These are phyloP conservation scores for Drosophila paramelanica DNA, from an alignment of 2,888 invertebrate species.

Conservation along the genomic window DNA sequence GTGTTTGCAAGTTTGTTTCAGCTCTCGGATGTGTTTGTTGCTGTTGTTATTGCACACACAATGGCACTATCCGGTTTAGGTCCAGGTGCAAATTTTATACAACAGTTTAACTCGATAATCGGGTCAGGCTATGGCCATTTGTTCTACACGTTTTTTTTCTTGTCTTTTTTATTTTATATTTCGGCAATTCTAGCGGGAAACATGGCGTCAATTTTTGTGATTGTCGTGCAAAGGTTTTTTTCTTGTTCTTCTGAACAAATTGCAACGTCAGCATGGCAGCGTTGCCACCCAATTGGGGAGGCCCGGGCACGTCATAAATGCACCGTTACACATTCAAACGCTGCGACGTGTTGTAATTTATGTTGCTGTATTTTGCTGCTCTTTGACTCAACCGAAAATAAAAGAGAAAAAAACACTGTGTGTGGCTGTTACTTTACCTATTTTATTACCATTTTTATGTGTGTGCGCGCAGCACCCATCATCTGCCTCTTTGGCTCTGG, in stretches of 20 bases:
- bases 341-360: slow-evolving; percentile 72
- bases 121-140: slow-evolving; percentile 73
- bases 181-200: slow-evolving; percentile 73
- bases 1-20: slow-evolving; percentile 9
- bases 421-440: slow-evolving; percentile 73
- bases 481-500: slow-evolving; percentile 56
- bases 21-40: slow-evolving; percentile 35
- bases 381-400: slow-evolving; percentile 63
- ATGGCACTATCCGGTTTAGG: slow-evolving; percentile 80
- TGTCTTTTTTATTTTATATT: slow-evolving; percentile 17
- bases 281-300: slow-evolving; percentile 56
- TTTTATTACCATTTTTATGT: slow-evolving; percentile 74
- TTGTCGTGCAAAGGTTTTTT: slow-evolving; percentile 3
- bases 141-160: slow-evolving; percentile 54
- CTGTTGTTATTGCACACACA: slow-evolving; percentile 57
- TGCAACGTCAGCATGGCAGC: slow-evolving; percentile 51
- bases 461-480: slow-evolving; percentile 47
- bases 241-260: slow-evolving; percentile 29
- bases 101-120: slow-evolving; percentile 78
- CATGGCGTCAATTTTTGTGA: slow-evolving; percentile 64
- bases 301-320: slow-evolving; percentile 63
- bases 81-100: slow-evolving; percentile 79
- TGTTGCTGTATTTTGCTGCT: slow-evolving; percentile 45
- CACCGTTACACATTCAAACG: slow-evolving; percentile 77
- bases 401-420: slow-evolving; percentile 38